A percentile compares a stretch with the other conserved stretches of the same genome.
Evolutionary conservation across 1,140 invertebrate genomes (phyloP).

Genomic region (Anthonomus grandis): DNA sequence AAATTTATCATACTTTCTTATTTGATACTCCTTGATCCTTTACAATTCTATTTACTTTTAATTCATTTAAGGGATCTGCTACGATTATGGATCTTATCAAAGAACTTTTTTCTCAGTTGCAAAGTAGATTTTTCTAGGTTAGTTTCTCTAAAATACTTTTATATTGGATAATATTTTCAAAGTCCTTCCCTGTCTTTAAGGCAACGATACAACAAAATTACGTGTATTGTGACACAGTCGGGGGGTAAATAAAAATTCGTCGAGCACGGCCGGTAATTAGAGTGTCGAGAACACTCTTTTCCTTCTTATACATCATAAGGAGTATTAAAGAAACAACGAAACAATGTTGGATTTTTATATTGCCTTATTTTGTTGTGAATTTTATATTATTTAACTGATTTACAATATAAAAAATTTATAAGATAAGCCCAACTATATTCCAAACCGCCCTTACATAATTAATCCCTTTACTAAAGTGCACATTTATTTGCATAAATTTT

Average conservation of each 20-base stretch:
- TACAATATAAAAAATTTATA: too few species aligned
- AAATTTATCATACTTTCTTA: too few species aligned
- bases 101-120: too few species aligned
- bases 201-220: slow-evolving; percentile 39
- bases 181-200: slow-evolving; percentile 4
- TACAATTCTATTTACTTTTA: too few species aligned
- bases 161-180: not conserved
- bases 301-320: slow-evolving; percentile 16
- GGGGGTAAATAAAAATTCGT: slow-evolving; percentile 46
- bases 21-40: too few species aligned
- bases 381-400: too few species aligned
- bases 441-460: slow-evolving; percentile 24
- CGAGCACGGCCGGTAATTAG: slow-evolving; percentile 37
- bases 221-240: slow-evolving; percentile 44
- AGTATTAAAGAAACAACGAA: too few species aligned
- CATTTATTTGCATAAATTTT: slow-evolving; percentile 27
- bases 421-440: too few species aligned
- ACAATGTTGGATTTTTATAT: slow-evolving; percentile 25
- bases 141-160: not conserved
- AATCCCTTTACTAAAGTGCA: slow-evolving; percentile 22
- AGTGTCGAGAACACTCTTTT: slow-evolving; percentile 41
- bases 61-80: too few species aligned
- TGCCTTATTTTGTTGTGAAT: slow-evolving; percentile 12
- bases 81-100: too few species aligned
- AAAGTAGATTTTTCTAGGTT: too few species aligned